These are phyloP conservation scores for Seira ritae DNA, from an alignment of 2,888 invertebrate genomes.

Conservation along the genomic window DNA sequence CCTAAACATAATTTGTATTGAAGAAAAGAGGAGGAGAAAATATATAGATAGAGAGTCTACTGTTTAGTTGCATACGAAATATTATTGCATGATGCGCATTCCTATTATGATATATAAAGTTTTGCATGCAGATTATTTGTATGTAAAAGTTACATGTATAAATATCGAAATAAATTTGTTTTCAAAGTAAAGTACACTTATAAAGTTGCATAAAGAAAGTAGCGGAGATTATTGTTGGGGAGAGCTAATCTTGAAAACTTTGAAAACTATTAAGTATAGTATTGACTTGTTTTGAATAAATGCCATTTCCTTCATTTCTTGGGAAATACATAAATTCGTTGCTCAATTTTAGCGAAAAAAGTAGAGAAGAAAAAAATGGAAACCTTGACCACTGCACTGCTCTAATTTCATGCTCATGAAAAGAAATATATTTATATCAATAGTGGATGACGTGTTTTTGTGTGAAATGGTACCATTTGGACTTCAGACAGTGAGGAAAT, in stretches of 20 bases:
- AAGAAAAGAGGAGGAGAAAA: not conserved
- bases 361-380: conserved; percentile 24
- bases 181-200: not conserved
- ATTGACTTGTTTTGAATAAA: too few relatives aligned
- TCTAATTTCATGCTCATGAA: conserved; percentile 69
- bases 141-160: not conserved
- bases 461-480: conserved; percentile 77
- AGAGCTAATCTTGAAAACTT: too few relatives aligned
- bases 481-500: conserved; percentile 81
- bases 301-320: not conserved
- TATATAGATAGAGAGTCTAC: not conserved
- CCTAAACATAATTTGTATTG: not conserved
- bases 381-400: conserved; percentile 58
- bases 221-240: not conserved
- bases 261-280: too few relatives aligned
- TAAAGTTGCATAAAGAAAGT: too few relatives aligned
- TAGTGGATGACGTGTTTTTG: conserved; percentile 68
- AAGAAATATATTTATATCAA: conserved; percentile 61
- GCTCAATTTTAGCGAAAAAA: conserved; percentile 21
- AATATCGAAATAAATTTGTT: not conserved
- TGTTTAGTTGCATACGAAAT: not conserved
- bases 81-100: not conserved
- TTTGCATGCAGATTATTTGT: not conserved
- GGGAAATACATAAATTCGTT: conserved; percentile 30
- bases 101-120: not conserved